Base-by-base conservation (phyloP, 2,888 invertebrate genomes). In the Caenorhabditis sulstoni region DNA sequence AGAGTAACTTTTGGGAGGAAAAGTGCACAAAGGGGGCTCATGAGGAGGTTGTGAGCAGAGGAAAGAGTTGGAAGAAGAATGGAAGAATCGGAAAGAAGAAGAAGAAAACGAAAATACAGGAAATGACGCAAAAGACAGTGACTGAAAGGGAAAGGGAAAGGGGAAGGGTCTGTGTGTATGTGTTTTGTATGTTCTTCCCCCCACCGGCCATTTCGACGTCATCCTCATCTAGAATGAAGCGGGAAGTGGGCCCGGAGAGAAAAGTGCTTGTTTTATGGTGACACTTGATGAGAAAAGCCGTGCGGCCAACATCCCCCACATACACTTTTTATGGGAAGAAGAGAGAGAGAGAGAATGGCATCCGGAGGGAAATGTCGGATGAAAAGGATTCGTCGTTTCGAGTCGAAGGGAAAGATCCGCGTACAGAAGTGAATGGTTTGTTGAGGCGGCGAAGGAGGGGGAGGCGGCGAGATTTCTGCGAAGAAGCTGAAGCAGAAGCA, bases 221-320 rank as follows among this genome's bases (percentile, higher is more conserved):
- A 68, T 53, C 16, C 35, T 22, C 22, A 20, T 20, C 5, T 49
- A 8, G 5, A 20, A 11, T 20, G 8, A 20, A 49, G 4, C 12
- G 49, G 14, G 41, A 41, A 49, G n/a, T 47, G 18, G 41, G 11
- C 29, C 18, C 12, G 18, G 20, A 16, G 45, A n/a, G 61, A 39
- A 67, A 67, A 67, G 55, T 67, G 66, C 66, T 57, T 67, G 65
- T 53, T 55, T 67, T 45, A 67, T 65, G 52, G 18, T n/a, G 16
- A 2, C 16, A 47, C 47, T 47, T 47, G 47, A 47, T 18, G n/a
- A 11, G n/a, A 44, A 44, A 44, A 7, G 3, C 29, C 29, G 29
- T 29, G 29, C 4, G 29, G 29, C 29, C 11, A 11, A 11, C 12
- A 11, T 11, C 29, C 3, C 3, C 7, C 11, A 41, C 11, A 41